Base-by-base conservation (phyloP, 2,113 vertebrate species). In the Thinocorus orbignyianus region DNA sequence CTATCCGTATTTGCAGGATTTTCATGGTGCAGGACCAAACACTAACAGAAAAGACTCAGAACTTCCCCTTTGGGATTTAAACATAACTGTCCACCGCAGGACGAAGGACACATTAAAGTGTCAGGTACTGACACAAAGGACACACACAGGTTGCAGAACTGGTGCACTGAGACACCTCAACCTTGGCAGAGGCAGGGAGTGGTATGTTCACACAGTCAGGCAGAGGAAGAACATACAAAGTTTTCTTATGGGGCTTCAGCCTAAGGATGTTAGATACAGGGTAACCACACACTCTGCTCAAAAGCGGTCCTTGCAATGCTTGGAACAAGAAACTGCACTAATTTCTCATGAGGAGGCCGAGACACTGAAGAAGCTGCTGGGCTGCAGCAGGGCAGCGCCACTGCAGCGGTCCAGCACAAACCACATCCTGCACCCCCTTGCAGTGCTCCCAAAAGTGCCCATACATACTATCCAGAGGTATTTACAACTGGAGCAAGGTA, bases 401-500 rank as follows among this genome's bases (percentile, higher is more conserved):
- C 15, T 3, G 4, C 61, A 60, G 41, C 7, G 44, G 61, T 28
- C 42, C 2, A 0, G 39, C 79, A 93, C 55, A 57, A 71, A 60
- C 24, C 7, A 6, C 2, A 1, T 74, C 72, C 80, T 49, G 35
- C 22, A 16, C 9, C 25, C 44, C 49, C 18, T 20, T 1, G 18
- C 68, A 68, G 28, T 0, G 3, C 1, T 41, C 48, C n/a, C 0
- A 5, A 7, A 44, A 90, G 22, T 2, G 12, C 46, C 58, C 10
- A 0, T 2, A 22, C 0, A 0, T 19, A 10, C 28, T 54, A 54
- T 54, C 30, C 52, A 30, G 37, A 65, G 24, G 10, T 8, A 74
- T 26, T 78, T 54, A 26, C 31, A 65, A 23, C 11, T 30, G 54
- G 6, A 91, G 10, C 11, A 49, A 85, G n/a, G 35, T 46, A 11